Conservation (phyloP, 2,888 invertebrate species). For the Drosophila picticornis region DNA sequence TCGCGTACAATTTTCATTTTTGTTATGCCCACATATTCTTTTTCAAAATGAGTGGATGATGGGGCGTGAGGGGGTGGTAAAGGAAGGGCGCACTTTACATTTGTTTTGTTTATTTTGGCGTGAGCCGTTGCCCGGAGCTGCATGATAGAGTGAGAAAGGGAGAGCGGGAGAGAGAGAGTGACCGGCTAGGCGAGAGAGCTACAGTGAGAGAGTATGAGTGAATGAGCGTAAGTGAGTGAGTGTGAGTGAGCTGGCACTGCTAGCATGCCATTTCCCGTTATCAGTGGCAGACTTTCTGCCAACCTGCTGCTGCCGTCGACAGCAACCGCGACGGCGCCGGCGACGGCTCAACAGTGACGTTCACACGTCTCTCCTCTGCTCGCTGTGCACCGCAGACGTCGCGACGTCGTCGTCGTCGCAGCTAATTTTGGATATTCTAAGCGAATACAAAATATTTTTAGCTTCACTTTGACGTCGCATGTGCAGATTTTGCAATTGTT, state of each 20-base stretch:
- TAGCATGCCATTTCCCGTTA: slow-evolving; percentile 78
- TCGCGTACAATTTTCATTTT: slow-evolving; percentile 79
- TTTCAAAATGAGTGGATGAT: slow-evolving; percentile 48
- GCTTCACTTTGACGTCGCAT: slow-evolving; percentile 57
- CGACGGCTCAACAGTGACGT: slow-evolving; percentile 65
- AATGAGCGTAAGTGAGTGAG: slow-evolving; percentile 11
- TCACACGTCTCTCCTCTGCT: slow-evolving; percentile 22
- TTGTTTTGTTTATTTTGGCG: slow-evolving; percentile 79
- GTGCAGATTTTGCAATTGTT: slow-evolving; percentile 81
- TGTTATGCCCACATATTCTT: slow-evolving; percentile 79
- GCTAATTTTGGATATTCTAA: slow-evolving; percentile 79
- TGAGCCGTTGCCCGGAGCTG: slow-evolving; percentile 68
- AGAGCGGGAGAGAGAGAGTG: slow-evolving; percentile 12
- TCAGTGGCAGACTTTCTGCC: slow-evolving; percentile 78
- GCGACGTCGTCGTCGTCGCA: slow-evolving; percentile 43
- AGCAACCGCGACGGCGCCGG: slow-evolving; percentile 16
- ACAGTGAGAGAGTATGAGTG: slow-evolving; percentile 24
- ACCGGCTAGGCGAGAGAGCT: slow-evolving; percentile 4
- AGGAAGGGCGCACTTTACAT: slow-evolving; percentile 72
- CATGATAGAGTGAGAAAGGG: slow-evolving; percentile 24
- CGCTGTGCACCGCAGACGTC: slow-evolving; percentile 47
- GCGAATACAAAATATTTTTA: slow-evolving; percentile 75
- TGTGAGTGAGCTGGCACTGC: slow-evolving; percentile 47
- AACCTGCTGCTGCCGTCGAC: slow-evolving; percentile 65
- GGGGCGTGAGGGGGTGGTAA: slow-evolving; percentile 15